Evolutionary conservation across 2,888 invertebrate species (phyloP).

Genomic region (Xestoiulus laeticollis): DNA sequence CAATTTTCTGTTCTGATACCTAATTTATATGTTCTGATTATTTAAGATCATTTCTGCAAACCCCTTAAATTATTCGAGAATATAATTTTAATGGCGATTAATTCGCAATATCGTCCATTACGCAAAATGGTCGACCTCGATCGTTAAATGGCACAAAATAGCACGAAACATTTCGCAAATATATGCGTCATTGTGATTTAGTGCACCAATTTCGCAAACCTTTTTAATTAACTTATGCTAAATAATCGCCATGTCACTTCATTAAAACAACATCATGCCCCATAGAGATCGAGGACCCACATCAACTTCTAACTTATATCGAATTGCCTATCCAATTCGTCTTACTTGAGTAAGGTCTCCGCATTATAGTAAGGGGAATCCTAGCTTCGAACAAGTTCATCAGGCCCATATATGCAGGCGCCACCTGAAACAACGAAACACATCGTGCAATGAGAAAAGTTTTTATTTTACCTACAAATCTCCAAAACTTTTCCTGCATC

Average conservation of each 20-base stretch:
- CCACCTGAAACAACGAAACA: not conserved
- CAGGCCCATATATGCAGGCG: not conserved
- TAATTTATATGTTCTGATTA: no score
- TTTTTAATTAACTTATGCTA: not conserved
- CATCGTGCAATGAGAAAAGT: conserved; percentile 18
- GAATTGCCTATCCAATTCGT: not conserved
- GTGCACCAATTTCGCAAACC: not conserved
- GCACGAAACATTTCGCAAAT: conserved; percentile 10
- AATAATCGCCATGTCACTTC: not conserved
- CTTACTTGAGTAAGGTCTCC: not conserved
- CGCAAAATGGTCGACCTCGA: not conserved
- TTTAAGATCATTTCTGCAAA: no score
- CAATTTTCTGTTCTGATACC: no score
- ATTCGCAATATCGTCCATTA: not conserved
- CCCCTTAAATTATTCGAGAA: not conserved
- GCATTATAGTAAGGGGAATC: not conserved
- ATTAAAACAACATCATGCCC: not conserved
- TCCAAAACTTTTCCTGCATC: conserved; percentile 47
- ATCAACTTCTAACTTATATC: no score
- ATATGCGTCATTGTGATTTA: not conserved
- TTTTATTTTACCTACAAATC: conserved; percentile 50
- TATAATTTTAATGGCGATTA: not conserved
- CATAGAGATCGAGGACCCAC: no score
- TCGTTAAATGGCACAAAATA: not conserved
- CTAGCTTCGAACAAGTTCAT: not conserved